Percentiles rank a stretch among this genome's conserved stretches.
phyloP scores from a whole-genome alignment of 2,797 vertebrate genomes.

The Halcyon badia region DNA sequence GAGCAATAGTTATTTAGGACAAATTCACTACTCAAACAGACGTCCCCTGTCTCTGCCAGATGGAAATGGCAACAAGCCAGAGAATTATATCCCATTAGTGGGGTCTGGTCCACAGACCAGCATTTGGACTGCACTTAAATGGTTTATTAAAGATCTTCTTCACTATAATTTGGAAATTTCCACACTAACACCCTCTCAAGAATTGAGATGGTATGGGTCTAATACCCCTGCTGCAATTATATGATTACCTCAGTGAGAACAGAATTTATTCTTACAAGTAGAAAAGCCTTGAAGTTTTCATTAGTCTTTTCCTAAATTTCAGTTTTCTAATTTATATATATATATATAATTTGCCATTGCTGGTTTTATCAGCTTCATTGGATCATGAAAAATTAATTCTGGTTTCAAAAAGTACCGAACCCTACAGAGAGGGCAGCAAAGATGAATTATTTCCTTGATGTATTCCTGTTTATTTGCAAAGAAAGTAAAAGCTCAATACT shows the following conservation, averaged over 20 bases:
- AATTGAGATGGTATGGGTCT: not conserved
- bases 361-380: not conserved
- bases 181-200: not conserved
- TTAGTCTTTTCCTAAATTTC: not conserved
- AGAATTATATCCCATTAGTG: not conserved
- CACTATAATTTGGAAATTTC: not conserved
- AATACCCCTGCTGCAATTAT: not conserved
- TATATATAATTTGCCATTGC: not conserved
- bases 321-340: not conserved
- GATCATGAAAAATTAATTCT: not conserved
- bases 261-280: not conserved
- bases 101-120: not conserved
- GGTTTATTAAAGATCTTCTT: not conserved
- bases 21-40: not conserved
- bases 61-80: not conserved
- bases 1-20: not conserved
- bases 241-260: not conserved
- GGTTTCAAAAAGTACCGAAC: not conserved
- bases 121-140: not conserved
- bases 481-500: not conserved
- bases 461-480: not conserved
- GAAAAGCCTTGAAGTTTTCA: not conserved
- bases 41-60: not conserved
- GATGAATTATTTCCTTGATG: not conserved
- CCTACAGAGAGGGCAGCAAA: not conserved